phyloP scores from a whole-genome alignment of 2,888 invertebrate species.

The Agapostemon virescens region DNA sequence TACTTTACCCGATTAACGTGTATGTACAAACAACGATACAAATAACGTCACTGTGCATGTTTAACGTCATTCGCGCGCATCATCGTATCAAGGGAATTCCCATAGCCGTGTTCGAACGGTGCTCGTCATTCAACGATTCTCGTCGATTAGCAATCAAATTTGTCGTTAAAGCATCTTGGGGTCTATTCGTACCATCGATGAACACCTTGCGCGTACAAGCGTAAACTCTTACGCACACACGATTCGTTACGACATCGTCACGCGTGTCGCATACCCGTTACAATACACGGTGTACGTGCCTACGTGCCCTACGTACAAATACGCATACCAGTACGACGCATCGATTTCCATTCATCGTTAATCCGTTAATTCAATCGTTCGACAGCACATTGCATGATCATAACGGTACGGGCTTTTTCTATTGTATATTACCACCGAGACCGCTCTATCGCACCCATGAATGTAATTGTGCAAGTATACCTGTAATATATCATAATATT shows the following conservation, averaged over 20 bases:
- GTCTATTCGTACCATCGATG: background rate
- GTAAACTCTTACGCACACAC: background rate
- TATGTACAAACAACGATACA: constrained; percentile 4
- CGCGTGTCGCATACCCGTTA: background rate
- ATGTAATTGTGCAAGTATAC: background rate
- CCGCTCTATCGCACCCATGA: background rate
- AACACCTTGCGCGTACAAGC: background rate
- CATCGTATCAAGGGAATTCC: constrained; percentile 25
- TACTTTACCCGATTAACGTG: constrained; percentile 26
- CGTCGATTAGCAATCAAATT: background rate
- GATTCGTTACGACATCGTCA: too few relatives aligned
- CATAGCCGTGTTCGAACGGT: background rate
- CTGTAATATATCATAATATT: background rate
- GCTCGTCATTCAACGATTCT: background rate
- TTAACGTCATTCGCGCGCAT: constrained; percentile 5
- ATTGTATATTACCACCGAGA: background rate
- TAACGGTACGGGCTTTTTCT: background rate
- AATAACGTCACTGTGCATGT: constrained; percentile 8
- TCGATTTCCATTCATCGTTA: background rate
- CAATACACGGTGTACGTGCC: background rate
- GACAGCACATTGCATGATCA: background rate
- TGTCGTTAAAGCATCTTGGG: background rate
- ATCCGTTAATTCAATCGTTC: background rate
- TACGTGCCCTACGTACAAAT: too few relatives aligned
- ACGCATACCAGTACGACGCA: background rate